Conservation (phyloP, 2,113 vertebrate genomes). For the Brachypteracias leptosomus region DNA sequence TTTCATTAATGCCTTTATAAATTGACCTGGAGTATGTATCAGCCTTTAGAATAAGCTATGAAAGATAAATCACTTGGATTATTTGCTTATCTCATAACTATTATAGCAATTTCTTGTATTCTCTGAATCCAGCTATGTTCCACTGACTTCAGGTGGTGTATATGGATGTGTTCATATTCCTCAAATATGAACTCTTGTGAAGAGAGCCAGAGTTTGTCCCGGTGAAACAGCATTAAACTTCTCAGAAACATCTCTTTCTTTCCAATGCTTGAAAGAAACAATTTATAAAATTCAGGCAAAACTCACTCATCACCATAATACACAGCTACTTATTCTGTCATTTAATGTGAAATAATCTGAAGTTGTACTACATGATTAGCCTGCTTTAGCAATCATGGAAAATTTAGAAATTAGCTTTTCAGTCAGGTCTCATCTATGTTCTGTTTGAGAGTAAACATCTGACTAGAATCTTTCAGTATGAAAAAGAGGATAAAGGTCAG, state of each 20-base stretch:
- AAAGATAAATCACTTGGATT: background rate
- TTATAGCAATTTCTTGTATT: background rate
- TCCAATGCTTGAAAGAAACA: background rate
- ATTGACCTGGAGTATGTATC: background rate
- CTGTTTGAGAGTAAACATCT: background rate
- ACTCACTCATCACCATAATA: background rate
- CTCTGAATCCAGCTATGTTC: background rate
- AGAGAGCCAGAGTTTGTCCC: background rate
- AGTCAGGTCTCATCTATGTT: background rate
- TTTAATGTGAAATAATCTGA: background rate
- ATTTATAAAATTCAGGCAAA: background rate
- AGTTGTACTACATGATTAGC: background rate
- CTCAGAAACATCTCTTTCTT: background rate
- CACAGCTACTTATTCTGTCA: background rate
- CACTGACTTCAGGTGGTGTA: rapidly evolving
- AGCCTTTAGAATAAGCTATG: background rate
- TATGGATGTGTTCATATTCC: background rate
- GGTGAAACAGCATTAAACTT: background rate
- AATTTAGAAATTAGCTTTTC: background rate
- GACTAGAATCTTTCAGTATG: background rate
- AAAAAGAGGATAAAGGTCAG: background rate
- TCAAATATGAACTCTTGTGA: background rate
- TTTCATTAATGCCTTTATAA: background rate
- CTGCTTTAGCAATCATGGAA: background rate
- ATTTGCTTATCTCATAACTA: background rate